These are phyloP conservation scores for Rhinophrynus dorsalis DNA, from an alignment of 2,797 vertebrate species.

Conservation along the genomic window DNA sequence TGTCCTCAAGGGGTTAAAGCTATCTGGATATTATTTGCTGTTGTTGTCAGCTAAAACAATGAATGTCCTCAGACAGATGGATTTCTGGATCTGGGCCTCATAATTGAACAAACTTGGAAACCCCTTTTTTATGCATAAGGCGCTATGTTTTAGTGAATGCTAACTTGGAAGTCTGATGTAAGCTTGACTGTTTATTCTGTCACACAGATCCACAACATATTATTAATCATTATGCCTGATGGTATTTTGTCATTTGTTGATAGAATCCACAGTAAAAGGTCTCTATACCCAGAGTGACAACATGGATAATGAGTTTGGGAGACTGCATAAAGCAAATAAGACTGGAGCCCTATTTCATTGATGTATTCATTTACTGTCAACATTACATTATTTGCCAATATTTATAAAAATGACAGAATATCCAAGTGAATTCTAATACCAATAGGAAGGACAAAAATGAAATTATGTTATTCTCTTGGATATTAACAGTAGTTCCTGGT, in stretches of 20 bases:
- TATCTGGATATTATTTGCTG: no score
- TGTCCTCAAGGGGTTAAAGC: no score
- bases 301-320: slow-evolving; percentile 34
- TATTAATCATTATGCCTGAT: slow-evolving; percentile 29
- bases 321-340: background rate
- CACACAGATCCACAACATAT: slow-evolving; percentile 14
- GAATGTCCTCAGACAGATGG: no score
- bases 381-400: no score
- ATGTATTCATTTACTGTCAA: background rate
- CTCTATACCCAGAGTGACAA: slow-evolving; percentile 28
- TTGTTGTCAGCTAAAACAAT: no score
- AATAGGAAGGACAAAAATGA: slow-evolving; percentile 15
- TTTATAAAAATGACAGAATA: background rate
- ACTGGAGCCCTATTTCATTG: slow-evolving; percentile 2
- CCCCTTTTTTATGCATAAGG: background rate
- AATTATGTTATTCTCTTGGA: no score
- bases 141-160: background rate
- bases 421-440: slow-evolving; percentile 2
- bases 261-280: slow-evolving; percentile 16
- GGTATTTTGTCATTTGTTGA: slow-evolving; percentile 18
- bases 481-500: no score
- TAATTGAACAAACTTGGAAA: no score
- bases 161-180: slow-evolving; percentile 13
- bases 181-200: slow-evolving; percentile 25
- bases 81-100: no score